These are phyloP conservation scores for Dynastes hyllus DNA, from an alignment of 2,888 invertebrate species.

Conservation along the genomic window DNA sequence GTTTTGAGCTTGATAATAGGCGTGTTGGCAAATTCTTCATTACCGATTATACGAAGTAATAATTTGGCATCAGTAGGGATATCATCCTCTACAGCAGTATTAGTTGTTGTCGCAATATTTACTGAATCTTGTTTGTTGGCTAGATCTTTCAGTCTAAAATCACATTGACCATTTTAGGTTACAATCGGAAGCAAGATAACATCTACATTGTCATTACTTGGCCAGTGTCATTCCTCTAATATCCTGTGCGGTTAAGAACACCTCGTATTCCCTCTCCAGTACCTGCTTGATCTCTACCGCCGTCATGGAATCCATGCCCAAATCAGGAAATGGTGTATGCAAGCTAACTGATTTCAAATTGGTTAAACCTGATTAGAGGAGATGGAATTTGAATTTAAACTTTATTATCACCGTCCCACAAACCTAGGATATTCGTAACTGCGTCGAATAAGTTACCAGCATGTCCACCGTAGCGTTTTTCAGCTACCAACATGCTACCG, in stretches of 20 bases:
- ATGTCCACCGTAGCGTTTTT: conserved; percentile 79
- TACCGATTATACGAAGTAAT: conserved; percentile 77
- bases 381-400: conserved; percentile 75
- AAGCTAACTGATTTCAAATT: conserved; percentile 82
- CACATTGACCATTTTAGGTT: not conserved
- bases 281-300: conserved; percentile 97
- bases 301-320: conserved; percentile 98
- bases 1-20: conserved; percentile 36
- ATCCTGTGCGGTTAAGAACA: conserved; percentile 89
- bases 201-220: conserved; percentile 64
- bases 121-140: conserved; percentile 64
- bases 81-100: not conserved
- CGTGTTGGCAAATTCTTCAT: conserved; percentile 72
- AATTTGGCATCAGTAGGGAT: conserved; percentile 72
- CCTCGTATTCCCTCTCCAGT: conserved; percentile 90
- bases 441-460: conserved; percentile 82
- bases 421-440: conserved; percentile 77
- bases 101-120: not conserved
- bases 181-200: not conserved
- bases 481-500: conserved; percentile 85
- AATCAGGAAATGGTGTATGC: conserved; percentile 86
- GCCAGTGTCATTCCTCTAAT: conserved; percentile 87
- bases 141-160: conserved; percentile 72
- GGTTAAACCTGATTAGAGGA: conserved; percentile 81
- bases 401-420: conserved; percentile 66